Evolutionary conservation across 2,888 invertebrate genomes (phyloP), one percentile per base, ranked within the genome.

Genomic region (Yponomeuta sedellus): DNA sequence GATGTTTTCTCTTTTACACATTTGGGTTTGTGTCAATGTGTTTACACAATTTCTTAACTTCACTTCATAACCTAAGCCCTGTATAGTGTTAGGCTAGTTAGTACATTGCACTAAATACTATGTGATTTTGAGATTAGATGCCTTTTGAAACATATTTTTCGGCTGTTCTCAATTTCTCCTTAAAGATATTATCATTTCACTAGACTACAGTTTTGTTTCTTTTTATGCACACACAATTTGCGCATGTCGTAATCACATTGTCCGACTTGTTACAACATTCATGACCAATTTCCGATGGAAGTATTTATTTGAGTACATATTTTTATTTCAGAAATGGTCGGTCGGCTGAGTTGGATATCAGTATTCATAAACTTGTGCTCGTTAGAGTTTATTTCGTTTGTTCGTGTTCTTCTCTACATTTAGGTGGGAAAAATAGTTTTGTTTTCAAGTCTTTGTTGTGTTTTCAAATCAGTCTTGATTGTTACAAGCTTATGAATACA

Each of bases 91-190:
- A 28, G 61, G 22, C 20, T 61, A 58, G 19, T 76, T 61, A 58
- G 19, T 76, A 80, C 83, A 82, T 84, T 85, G 83, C 82, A 79
- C 69, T 78, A 78, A 83, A 81, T 86, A 80, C 84, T 87, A 88
- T 85, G 82, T 81, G 81, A 84, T 86, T 85, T 83, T 79, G 79
- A 83, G 88, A 89, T 85, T 84, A 86, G 85, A 84, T 86, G 90
- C 90, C 90, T 79, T 82, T 85, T 16, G 16, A 88, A 90, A 91
- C 90, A 91, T 91, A 91, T 91, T 77, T 78, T 83, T 89, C 86
- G 90, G 90, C 90, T 76, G 77, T 88, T 89, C 88, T 89, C 89
- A 85, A 78, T 78, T 75, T 81, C 34, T 82, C 73, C 72, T 71
- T 78, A 76, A 73, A 74, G 69, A 73, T 72, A 73, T 64, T 64